phyloP scores from a whole-genome alignment of 2,113 vertebrate species.

The Jaculus jaculus region DNA sequence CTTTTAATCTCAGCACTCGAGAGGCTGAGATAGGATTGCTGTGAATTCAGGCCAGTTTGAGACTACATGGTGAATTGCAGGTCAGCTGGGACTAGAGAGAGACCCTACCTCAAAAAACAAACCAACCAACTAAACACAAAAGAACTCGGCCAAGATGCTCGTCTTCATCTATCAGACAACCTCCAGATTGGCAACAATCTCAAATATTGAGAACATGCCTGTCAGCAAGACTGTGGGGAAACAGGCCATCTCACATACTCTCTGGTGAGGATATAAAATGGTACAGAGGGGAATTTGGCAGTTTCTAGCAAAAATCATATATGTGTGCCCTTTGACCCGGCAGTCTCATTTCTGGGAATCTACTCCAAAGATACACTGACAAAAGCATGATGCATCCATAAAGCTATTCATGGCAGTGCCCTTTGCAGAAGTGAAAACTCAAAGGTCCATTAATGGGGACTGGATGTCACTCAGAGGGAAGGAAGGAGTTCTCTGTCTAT shows the following conservation, averaged over 20 bases:
- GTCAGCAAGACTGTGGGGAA: neutral
- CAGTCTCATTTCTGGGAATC: neutral
- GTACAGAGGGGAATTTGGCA: neutral
- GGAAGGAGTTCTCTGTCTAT: too few relatives aligned
- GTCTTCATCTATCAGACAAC: neutral
- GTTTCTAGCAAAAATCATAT: constrained; percentile 28
- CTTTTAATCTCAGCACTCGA: too few relatives aligned
- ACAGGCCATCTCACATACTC: neutral
- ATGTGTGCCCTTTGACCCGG: neutral
- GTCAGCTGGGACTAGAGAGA: too few relatives aligned
- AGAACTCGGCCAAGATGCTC: neutral
- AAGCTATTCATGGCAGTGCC: neutral
- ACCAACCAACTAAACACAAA: too few relatives aligned
- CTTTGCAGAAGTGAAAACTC: neutral
- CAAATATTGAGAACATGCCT: neutral
- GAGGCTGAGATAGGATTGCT: too few relatives aligned
- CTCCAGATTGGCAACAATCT: neutral
- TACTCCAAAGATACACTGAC: neutral
- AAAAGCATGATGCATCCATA: neutral
- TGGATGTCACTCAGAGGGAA: neutral
- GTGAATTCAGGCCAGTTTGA: too few relatives aligned
- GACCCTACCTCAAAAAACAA: too few relatives aligned
- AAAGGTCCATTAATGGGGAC: neutral
- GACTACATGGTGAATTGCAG: too few relatives aligned
- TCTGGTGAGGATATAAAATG: neutral